Base-by-base conservation (phyloP, 64 coral and sea anemone species). In the Porites lutea region DNA sequence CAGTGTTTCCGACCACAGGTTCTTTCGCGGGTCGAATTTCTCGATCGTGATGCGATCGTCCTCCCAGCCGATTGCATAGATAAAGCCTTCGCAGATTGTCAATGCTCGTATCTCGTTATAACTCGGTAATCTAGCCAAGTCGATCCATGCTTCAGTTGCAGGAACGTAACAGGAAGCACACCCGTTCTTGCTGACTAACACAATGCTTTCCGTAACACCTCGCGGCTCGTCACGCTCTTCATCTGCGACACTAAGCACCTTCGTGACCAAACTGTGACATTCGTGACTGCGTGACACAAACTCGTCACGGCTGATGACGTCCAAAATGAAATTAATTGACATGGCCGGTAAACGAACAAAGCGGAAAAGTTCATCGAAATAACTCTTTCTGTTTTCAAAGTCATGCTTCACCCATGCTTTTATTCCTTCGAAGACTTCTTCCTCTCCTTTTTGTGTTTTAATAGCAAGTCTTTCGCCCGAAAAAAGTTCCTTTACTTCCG, bases 191-290 rank as follows among this genome's bases (percentile, higher is more conserved):
- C 81, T 84, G 12, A 84, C 46, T 67, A 84, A 22, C 45, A 84
- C 81, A 67, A 84, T 21, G 22, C 81, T 64, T 10, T 84, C 81
- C 61, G 81, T 69, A 63, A 84, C 63, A 84, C 81, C 81, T 11
- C 81, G 81, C n/a, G 81, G 81, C 63, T 84, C 81, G 81, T 84
- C 81, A 84, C 81, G 81, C 19, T 67, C 81, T 2, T 84, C 81
- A 13, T 66, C 81, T 2, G 81, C 16, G 18, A 51, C 2, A 84
- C 18, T n/a, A 12, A 84, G 61, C 10, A 19, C 47, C 68, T 14
- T 63, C 48, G 63, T 84, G 62, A 67, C 81, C 62, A 52, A 15
- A 84, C 47, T 65, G 66, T 68, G 60, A 19, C 61, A 52, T 5
- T 66, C 63, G 48, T 66, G 81, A 84, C 18, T 67, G 19, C 46